A percentile compares a stretch with the other conserved stretches of the same genome.
Conservation (phyloP, 2,888 invertebrate genomes). For the Athripsodes cinereus region DNA sequence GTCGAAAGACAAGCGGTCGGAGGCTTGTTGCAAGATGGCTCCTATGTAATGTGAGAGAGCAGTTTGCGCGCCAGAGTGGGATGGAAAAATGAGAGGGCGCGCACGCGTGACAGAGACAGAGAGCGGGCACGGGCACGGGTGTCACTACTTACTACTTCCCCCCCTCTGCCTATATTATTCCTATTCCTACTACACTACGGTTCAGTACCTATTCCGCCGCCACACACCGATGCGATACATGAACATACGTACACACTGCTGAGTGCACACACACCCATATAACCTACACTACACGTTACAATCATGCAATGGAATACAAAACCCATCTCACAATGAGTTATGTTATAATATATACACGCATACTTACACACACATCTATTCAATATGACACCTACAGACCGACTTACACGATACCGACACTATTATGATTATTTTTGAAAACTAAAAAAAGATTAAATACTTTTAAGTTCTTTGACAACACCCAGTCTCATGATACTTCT, state of each 20-base stretch:
- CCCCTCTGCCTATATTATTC: slow-evolving; percentile 16
- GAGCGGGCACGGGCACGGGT: slow-evolving; percentile 18
- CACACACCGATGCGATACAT: slow-evolving; percentile 19
- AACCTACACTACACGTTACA: background rate
- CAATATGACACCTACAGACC: background rate
- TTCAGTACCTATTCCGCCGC: background rate
- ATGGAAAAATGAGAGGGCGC: background rate
- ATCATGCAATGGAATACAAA: slow-evolving; percentile 15
- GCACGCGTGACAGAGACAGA: background rate
- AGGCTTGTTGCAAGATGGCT: slow-evolving; percentile 25
- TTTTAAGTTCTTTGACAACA: too few species aligned
- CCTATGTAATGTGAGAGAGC: slow-evolving; percentile 24
- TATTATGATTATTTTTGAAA: too few species aligned
- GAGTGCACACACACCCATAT: background rate
- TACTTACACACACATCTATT: background rate
- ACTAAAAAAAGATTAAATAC: too few species aligned
- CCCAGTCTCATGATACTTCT: too few species aligned
- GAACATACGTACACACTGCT: background rate
- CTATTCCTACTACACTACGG: slow-evolving; percentile 5
- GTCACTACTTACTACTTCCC: slow-evolving; percentile 20
- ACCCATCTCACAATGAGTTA: slow-evolving; percentile 19
- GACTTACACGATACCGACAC: background rate
- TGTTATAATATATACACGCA: background rate
- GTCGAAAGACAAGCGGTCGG: slow-evolving; percentile 24
- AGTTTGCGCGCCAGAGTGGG: slow-evolving; percentile 10